Percentiles rank a stretch among this genome's conserved stretches.
phyloP scores from a whole-genome alignment of 2,797 vertebrate genomes.

The Sparus aurata region DNA sequence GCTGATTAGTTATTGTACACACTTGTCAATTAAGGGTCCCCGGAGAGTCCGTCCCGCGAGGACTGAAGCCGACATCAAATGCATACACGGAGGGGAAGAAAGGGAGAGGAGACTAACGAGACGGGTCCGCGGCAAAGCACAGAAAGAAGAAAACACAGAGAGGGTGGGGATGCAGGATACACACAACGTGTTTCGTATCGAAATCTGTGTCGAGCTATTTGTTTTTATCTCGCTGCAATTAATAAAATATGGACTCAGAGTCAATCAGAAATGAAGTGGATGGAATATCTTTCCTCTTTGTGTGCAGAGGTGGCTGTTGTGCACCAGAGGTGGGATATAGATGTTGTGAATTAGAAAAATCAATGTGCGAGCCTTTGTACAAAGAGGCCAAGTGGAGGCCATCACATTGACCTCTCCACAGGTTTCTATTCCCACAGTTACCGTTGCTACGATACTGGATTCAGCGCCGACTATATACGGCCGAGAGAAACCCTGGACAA shows the following conservation, averaged over 20 bases:
- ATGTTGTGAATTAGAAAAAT: conserved; percentile 69
- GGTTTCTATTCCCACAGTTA: conserved; percentile 78
- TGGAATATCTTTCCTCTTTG: conserved; percentile 16
- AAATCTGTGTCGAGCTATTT: neutral
- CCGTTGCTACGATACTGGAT: conserved; percentile 79
- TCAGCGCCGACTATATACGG: conserved; percentile 61
- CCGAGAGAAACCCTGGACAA: conserved; percentile 46
- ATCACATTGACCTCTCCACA: conserved; percentile 75
- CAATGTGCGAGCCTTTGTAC: conserved; percentile 61
- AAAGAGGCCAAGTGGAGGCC: conserved; percentile 74
- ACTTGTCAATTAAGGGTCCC: conserved; percentile 85
- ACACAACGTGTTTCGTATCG: neutral
- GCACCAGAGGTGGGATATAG: conserved; percentile 30
- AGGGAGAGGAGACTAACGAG: conserved; percentile 16
- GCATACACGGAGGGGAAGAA: conserved; percentile 16
- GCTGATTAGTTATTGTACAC: conserved; percentile 86
- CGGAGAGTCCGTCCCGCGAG: conserved; percentile 63
- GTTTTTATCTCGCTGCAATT: neutral
- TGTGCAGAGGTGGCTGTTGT: conserved; percentile 26
- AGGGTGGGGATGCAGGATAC: neutral
- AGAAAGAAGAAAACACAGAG: conserved; percentile 7
- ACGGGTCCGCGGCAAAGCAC: neutral
- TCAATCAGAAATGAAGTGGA: conserved; percentile 16
- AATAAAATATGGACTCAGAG: neutral
- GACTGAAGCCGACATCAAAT: conserved; percentile 47